Conservation (phyloP, 2,797 vertebrate species). For the Etheostoma nigrum region DNA sequence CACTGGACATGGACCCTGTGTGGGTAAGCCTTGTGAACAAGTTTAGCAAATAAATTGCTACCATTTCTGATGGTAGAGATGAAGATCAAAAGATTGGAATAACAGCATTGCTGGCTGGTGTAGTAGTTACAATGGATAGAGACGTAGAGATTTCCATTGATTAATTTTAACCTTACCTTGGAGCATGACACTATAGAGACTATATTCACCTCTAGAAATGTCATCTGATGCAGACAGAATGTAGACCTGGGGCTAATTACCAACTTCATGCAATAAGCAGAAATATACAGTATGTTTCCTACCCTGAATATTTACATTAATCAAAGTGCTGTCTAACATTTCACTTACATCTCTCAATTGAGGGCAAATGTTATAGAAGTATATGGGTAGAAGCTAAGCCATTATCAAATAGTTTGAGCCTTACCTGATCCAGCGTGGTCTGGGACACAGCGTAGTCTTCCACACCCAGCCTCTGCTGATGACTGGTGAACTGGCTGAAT, state of each 20-base stretch:
- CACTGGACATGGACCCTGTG: neutral
- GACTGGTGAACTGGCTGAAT: conserved; percentile 91
- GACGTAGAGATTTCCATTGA: neutral
- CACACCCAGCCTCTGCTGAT: conserved; percentile 89
- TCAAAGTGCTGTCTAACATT: neutral
- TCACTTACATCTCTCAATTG: neutral
- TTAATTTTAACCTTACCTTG: neutral
- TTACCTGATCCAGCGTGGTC: conserved; percentile 98
- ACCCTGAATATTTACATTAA: neutral
- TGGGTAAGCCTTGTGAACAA: neutral
- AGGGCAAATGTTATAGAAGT: neutral
- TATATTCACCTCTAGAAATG: neutral
- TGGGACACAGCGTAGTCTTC: conserved; percentile 99
- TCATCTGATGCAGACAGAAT: neutral
- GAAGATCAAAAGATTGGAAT: neutral
- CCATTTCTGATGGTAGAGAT: neutral
- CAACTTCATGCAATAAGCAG: neutral
- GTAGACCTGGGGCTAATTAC: neutral
- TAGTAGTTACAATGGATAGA: neutral
- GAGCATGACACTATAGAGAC: neutral
- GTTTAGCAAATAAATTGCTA: conserved; percentile 2
- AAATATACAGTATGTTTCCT: neutral
- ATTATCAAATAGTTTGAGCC: conserved; percentile 11
- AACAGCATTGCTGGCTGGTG: neutral
- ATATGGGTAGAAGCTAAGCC: neutral